phyloP scores from a whole-genome alignment of 1,140 invertebrate species.

The Leucophenga varia region DNA sequence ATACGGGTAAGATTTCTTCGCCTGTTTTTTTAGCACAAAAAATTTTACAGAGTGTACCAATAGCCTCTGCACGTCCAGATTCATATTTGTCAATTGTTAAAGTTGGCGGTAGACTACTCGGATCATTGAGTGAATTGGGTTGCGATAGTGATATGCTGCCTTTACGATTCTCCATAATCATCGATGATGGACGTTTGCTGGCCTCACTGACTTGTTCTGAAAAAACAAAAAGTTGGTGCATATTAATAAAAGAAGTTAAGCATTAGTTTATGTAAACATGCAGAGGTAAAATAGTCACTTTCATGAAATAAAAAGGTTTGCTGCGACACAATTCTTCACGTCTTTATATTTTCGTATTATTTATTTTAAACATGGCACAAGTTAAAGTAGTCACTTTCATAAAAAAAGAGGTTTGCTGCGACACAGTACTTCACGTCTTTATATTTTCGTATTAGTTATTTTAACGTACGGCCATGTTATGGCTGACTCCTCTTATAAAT shows the following conservation, averaged over 20 bases:
- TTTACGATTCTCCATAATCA: conserved; percentile 56
- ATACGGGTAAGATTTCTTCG: conserved; percentile 91
- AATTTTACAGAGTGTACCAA: conserved; percentile 92
- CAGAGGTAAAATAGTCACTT: too few species aligned
- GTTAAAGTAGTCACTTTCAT: too few species aligned
- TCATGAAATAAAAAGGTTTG: too few species aligned
- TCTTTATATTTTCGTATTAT: too few species aligned
- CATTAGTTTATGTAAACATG: neutral
- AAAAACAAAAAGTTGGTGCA: neutral
- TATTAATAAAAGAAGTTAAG: too few species aligned
- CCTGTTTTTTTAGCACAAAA: conserved; percentile 95
- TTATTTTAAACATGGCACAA: too few species aligned
- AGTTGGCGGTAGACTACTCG: conserved; percentile 39
- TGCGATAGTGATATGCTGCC: conserved; percentile 54
- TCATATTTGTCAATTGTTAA: conserved; percentile 69
- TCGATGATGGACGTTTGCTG: conserved; percentile 53
- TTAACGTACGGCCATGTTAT: too few species aligned
- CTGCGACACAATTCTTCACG: too few species aligned
- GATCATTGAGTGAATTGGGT: conserved; percentile 52
- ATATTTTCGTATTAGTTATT: too few species aligned
- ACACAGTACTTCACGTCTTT: too few species aligned
- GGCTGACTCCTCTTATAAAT: too few species aligned
- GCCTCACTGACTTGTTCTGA: conserved; percentile 54
- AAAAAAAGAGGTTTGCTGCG: too few species aligned
- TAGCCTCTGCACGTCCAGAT: conserved; percentile 89